Evolutionary conservation across 1,140 invertebrate genomes (phyloP), one percentile per base, ranked within the genome.

Genomic region (Aphaenogaster floridana): DNA sequence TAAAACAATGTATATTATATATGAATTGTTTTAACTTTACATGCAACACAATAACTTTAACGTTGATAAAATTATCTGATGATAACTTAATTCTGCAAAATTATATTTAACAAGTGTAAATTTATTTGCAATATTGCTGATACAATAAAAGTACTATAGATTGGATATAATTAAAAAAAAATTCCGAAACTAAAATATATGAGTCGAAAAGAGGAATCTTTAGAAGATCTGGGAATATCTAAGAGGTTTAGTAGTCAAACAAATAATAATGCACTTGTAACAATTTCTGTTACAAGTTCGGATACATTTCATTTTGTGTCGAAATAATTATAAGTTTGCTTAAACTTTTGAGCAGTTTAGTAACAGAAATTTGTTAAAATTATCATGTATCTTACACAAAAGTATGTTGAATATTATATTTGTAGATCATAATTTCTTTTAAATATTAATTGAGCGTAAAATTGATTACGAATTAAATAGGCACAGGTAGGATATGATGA

Each of bases 361-460:
- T 59, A 42, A 74, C 6, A 76, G 21, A 1, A 77, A 28, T 61
- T 77, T 15, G 6, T 76, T 39, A 6, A 61, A 48, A 63, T 63
- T 21, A 8, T 68, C 34, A n/a, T 1, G 4, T 28, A 50, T 45
- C 36, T 64, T 42, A 5, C 11, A 34, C 9, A 52, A 68, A 17
- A n/a, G 2, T 54, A 3, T 64, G 6, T 21, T 21, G 6, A 36
- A 63, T 45, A 63, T 76, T 85, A 39, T 34, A 59, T 72, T 45
- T 76, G 59, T n/a, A 59, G 28, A 28, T 28, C 28, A 36, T 17
- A 34, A 61, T 76, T 15, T 28, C 63, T 42, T 81, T 59, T 34
- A n/a, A 28, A 3, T 69, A 69, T 86, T 52, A 79, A 79, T 48
- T 89, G 36, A 87, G 57, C 57, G 45, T n/a, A 54, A 90, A 28